Conservation (phyloP, 2,888 invertebrate genomes). For the Strigamia maritima region DNA sequence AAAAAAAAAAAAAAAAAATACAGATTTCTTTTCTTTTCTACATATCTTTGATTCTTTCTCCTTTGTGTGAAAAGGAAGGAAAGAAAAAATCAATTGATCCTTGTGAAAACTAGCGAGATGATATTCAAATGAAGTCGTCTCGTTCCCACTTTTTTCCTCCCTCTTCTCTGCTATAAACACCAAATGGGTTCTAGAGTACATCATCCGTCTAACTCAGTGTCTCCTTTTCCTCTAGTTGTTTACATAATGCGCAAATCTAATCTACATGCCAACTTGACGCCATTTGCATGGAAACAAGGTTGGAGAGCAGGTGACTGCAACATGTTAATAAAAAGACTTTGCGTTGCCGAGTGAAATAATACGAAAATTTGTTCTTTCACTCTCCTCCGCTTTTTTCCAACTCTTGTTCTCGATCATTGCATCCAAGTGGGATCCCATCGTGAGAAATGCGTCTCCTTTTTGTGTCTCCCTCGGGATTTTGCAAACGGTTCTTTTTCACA, state of each 20-base stretch:
- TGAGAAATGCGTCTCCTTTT: not conserved
- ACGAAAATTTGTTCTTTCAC: not conserved
- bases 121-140: not conserved
- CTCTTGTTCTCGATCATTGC: not conserved
- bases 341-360: not conserved
- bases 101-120: not conserved
- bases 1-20: not conserved
- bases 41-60: too few relatives aligned
- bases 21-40: not conserved
- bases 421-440: not conserved
- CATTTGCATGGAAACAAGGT: not conserved
- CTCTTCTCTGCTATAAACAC: not conserved
- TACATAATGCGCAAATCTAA: not conserved
- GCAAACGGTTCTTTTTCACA: not conserved
- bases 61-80: not conserved
- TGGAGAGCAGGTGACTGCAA: not conserved
- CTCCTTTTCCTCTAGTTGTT: not conserved
- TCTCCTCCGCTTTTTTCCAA: not conserved
- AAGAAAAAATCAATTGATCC: not conserved
- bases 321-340: not conserved
- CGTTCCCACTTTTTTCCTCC: not conserved
- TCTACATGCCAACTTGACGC: not conserved
- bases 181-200: not conserved
- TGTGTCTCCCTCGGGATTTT: not conserved
- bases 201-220: not conserved